Conservation (phyloP, 2,888 invertebrate genomes). For the Zygogramma bicolorata region DNA sequence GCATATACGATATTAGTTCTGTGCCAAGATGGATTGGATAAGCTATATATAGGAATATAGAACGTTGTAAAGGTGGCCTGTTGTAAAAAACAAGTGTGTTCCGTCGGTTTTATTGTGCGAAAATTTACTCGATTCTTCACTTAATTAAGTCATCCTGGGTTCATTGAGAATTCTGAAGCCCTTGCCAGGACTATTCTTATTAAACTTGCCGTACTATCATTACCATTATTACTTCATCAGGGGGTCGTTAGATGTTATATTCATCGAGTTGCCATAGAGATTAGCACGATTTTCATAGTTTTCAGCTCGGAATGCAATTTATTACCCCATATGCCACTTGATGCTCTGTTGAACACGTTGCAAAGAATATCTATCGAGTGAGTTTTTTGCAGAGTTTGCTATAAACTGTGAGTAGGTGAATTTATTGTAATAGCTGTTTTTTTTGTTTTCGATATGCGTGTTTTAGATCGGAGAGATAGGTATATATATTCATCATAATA, state of each 20-base stretch:
- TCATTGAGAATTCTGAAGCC: neutral
- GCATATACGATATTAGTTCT: no score
- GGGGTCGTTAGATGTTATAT: slow-evolving; percentile 17
- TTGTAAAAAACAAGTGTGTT: no score
- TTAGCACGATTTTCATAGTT: slow-evolving; percentile 3
- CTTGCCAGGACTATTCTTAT: neutral
- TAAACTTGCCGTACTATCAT: neutral
- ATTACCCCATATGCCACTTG: neutral
- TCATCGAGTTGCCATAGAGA: slow-evolving; percentile 34
- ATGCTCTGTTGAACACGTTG: neutral
- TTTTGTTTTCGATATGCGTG: no score
- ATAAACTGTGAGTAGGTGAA: slow-evolving; percentile 11
- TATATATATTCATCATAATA: no score
- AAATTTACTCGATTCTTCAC: no score
- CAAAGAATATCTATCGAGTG: neutral
- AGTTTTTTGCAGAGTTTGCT: neutral
- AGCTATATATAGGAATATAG: no score
- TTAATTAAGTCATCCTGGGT: no score
- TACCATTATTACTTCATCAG: slow-evolving; percentile 2
- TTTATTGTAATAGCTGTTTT: no score
- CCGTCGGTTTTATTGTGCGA: no score
- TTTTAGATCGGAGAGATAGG: no score
- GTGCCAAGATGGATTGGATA: no score
- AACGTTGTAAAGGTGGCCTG: no score
- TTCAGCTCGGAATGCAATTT: slow-evolving; percentile 14